These are phyloP conservation scores for Calosoma granatense DNA, from an alignment of 1,140 invertebrate genomes.

Conservation along the genomic window DNA sequence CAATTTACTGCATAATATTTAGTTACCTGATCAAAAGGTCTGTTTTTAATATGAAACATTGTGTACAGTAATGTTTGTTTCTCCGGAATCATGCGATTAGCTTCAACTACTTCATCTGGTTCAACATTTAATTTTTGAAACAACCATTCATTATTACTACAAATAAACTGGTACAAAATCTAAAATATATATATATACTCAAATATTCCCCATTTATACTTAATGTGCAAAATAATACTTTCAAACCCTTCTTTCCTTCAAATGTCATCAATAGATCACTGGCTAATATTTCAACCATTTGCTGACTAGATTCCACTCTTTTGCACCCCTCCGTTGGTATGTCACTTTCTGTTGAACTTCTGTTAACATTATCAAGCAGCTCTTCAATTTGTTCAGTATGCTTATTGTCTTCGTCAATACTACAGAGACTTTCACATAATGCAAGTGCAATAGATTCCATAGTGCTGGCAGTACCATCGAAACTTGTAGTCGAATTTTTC, in stretches of 20 bases:
- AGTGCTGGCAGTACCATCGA: conserved; percentile 33
- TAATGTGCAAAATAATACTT: conserved; percentile 31
- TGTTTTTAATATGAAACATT: conserved; percentile 66
- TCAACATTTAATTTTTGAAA: conserved; percentile 45
- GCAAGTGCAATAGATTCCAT: conserved; percentile 36
- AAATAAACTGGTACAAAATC: conserved; percentile 56
- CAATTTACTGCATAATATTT: too few species aligned
- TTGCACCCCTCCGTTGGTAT: conserved; percentile 34
- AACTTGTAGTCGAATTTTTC: conserved; percentile 27
- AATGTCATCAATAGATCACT: conserved; percentile 43
- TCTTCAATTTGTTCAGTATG: conserved; percentile 56
- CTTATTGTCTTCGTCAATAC: conserved; percentile 64
- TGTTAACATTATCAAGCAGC: conserved; percentile 44
- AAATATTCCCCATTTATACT: neutral
- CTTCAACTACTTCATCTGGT: conserved; percentile 27
- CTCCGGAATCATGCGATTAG: conserved; percentile 38
- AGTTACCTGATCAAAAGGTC: conserved; percentile 59
- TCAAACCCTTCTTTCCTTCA: conserved; percentile 43
- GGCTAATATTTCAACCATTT: conserved; percentile 41
- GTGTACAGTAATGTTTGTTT: conserved; percentile 51
- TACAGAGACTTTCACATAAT: conserved; percentile 62
- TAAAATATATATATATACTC: conserved; percentile 28
- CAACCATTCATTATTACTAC: conserved; percentile 54
- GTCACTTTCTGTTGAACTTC: conserved; percentile 30
- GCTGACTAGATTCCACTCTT: conserved; percentile 37